phyloP scores from a whole-genome alignment of 1,140 invertebrate species.

The Aphelenchoides fujianensis region DNA sequence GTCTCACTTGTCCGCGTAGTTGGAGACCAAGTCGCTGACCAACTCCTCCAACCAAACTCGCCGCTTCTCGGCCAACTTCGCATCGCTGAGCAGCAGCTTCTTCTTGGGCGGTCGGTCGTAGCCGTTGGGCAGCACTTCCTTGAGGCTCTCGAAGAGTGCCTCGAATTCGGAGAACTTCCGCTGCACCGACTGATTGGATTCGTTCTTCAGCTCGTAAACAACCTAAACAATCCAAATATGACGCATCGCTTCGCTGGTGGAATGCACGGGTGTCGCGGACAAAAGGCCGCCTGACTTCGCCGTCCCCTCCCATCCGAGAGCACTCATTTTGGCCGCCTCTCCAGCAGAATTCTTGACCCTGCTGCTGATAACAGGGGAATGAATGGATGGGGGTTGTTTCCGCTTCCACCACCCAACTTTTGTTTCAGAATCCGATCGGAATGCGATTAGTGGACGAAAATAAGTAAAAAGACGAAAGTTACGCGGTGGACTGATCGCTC shows the following conservation, averaged over 20 bases:
- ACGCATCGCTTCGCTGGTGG: background rate
- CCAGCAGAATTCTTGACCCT: background rate
- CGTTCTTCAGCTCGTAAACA: slow-evolving; percentile 35
- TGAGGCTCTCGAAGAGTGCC: slow-evolving; percentile 36
- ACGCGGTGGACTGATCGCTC: no score
- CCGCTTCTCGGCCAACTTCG: slow-evolving; percentile 50
- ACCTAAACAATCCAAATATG: slow-evolving; percentile 20
- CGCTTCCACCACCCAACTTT: no score
- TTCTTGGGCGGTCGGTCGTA: slow-evolving; percentile 52
- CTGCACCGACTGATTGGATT: slow-evolving; percentile 23
- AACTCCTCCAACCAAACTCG: slow-evolving; percentile 39
- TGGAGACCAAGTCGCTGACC: slow-evolving; percentile 33
- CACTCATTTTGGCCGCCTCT: no score
- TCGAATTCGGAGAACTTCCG: slow-evolving; percentile 36
- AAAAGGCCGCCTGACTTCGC: background rate
- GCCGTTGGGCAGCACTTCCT: slow-evolving; percentile 33
- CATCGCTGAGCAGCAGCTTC: slow-evolving; percentile 40
- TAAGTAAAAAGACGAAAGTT: no score
- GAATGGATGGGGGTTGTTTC: no score
- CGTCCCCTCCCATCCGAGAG: background rate
- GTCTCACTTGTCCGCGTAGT: slow-evolving; percentile 47
- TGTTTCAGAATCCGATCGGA: no score
- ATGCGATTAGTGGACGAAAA: no score
- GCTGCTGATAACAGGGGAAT: no score
- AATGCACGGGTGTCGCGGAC: background rate